Conservation (phyloP, 1,140 invertebrate species). For the Brachionus plicatilis region DNA sequence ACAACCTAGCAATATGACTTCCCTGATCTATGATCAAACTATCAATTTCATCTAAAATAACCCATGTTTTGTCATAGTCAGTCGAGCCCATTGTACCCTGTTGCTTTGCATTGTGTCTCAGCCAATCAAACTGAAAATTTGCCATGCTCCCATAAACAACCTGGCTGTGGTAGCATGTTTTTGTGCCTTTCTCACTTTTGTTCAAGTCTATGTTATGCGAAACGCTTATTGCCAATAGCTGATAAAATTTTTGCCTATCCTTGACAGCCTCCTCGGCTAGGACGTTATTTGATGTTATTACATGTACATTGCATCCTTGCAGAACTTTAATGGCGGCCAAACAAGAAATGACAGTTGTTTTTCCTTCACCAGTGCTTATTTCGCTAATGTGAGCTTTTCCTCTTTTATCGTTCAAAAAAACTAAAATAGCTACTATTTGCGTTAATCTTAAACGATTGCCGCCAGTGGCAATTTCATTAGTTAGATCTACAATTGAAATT, state of each 20-base stretch:
- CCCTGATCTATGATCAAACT: background rate
- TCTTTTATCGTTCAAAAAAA: too few species aligned
- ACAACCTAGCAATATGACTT: background rate
- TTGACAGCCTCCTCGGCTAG: too few species aligned
- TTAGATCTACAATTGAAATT: too few species aligned
- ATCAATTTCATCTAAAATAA: slow-evolving; percentile 20
- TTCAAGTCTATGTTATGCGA: too few species aligned
- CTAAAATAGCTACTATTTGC: too few species aligned
- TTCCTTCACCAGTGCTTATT: slow-evolving; percentile 34
- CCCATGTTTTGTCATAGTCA: background rate
- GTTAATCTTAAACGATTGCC: too few species aligned
- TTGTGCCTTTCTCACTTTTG: too few species aligned
- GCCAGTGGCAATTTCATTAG: too few species aligned
- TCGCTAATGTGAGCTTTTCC: background rate
- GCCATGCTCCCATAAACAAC: too few species aligned
- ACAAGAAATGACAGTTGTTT: background rate
- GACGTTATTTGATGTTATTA: background rate
- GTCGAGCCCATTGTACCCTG: background rate
- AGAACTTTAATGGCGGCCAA: background rate
- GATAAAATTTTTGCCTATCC: too few species aligned
- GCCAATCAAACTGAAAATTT: background rate
- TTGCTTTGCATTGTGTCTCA: background rate
- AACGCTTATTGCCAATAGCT: too few species aligned
- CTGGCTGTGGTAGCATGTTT: too few species aligned
- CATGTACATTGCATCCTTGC: background rate